Evolutionary conservation across 2,888 invertebrate species (phyloP).

Genomic region (Pammene aurita): DNA sequence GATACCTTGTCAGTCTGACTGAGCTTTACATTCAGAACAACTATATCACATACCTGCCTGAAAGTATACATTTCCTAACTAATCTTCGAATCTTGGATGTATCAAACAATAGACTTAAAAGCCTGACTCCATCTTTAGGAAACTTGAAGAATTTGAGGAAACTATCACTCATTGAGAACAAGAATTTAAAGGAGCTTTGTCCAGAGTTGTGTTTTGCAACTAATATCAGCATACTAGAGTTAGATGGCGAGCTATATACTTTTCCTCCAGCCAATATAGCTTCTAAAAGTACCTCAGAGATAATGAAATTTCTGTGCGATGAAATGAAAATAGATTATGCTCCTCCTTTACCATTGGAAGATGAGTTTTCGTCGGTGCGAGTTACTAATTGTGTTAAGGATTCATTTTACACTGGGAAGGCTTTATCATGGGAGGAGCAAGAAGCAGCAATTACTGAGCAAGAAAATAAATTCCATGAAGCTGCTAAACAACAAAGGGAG

Average conservation of each 20-base stretch:
- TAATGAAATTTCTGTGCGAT: conserved; percentile 85
- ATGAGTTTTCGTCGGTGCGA: conserved; percentile 58
- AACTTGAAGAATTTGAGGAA: conserved; percentile 84
- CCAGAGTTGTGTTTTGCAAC: conserved; percentile 86
- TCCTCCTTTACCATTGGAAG: conserved; percentile 64
- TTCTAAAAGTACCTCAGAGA: conserved; percentile 83
- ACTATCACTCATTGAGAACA: conserved; percentile 85
- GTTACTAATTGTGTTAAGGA: conserved; percentile 63
- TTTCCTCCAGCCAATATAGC: conserved; percentile 87
- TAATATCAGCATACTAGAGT: conserved; percentile 83
- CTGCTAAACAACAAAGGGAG: conserved; percentile 85
- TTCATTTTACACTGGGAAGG: conserved; percentile 63
- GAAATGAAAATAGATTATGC: conserved; percentile 78
- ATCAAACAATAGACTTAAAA: conserved; percentile 87
- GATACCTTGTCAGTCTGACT: conserved; percentile 86
- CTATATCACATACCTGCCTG: conserved; percentile 86
- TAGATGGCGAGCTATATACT: conserved; percentile 84
- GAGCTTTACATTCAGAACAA: conserved; percentile 90
- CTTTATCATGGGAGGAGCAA: conserved; percentile 83
- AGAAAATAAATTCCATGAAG: conserved; percentile 86
- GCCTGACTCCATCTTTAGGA: conserved; percentile 85
- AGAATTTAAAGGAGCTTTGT: conserved; percentile 83
- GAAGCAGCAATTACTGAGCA: conserved; percentile 85
- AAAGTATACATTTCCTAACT: conserved; percentile 85
- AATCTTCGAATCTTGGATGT: conserved; percentile 87